Evolutionary conservation across 2,113 vertebrate species (phyloP).

Genomic region (Poecile atricapillus): DNA sequence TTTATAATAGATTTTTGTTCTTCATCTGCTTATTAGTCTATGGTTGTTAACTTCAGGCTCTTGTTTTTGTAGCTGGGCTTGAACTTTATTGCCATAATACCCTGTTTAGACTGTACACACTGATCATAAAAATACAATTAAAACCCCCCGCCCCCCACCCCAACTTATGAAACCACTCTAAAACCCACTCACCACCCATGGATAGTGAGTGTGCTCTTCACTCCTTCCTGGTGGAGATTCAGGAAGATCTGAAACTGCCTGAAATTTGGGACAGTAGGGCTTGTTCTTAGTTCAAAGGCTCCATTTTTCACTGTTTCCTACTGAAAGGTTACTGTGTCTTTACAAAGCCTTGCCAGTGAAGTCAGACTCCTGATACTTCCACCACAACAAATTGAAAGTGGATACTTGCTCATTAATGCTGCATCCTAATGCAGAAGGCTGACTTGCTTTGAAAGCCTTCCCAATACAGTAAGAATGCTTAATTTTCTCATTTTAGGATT

Average conservation of each 20-base stretch:
- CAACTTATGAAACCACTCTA: not conserved
- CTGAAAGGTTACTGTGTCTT: not conserved
- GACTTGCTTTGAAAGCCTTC: not conserved
- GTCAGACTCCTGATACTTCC: not conserved
- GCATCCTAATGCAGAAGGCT: not conserved
- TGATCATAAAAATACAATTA: not conserved
- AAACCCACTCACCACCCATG: not conserved
- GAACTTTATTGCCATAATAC: not conserved
- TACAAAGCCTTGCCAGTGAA: not conserved
- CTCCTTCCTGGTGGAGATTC: not conserved
- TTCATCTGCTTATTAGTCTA: not conserved
- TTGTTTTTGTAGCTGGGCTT: not conserved
- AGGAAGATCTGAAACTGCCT: not conserved
- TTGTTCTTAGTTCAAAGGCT: not conserved
- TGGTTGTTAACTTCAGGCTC: not conserved
- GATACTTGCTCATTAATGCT: not conserved
- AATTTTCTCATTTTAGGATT: not conserved
- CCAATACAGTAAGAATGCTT: not conserved
- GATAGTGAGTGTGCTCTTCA: not conserved
- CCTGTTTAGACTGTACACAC: accelerated
- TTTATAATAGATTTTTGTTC: not conserved
- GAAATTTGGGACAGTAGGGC: not conserved
- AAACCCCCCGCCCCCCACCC: accelerated
- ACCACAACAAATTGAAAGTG: not conserved
- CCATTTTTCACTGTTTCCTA: not conserved